These are phyloP conservation scores for Syrrhaptes paradoxus DNA, from an alignment of 2,113 vertebrate species.

Conservation along the genomic window DNA sequence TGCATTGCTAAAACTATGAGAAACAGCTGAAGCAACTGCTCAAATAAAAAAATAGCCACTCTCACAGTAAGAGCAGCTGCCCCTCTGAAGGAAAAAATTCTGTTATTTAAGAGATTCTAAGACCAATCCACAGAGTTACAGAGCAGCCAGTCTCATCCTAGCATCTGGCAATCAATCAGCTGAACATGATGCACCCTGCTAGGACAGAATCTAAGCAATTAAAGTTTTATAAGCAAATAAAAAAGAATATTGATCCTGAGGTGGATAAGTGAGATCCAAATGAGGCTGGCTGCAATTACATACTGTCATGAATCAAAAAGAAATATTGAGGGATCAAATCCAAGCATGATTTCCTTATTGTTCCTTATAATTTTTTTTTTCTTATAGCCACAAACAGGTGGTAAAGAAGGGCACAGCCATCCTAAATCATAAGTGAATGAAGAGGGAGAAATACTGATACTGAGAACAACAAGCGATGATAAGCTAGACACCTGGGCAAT, in stretches of 20 bases:
- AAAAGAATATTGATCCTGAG: neutral
- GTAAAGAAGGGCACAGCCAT: neutral
- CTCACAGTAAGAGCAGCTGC: neutral
- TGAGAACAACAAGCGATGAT: neutral
- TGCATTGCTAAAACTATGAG: neutral
- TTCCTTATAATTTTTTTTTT: neutral
- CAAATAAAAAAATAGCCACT: neutral
- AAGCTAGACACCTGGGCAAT: neutral
- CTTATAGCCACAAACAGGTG: neutral
- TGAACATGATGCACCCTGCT: accelerated
- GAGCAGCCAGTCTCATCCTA: neutral
- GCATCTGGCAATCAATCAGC: neutral
- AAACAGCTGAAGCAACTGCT: neutral
- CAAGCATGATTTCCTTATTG: neutral
- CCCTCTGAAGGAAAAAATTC: neutral
- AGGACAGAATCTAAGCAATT: neutral
- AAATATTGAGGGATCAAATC: neutral
- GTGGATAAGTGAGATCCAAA: neutral
- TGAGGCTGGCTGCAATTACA: neutral
- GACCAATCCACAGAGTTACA: neutral
- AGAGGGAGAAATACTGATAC: neutral
- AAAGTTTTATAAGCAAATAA: neutral
- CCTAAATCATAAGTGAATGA: neutral
- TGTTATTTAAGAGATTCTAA: neutral
- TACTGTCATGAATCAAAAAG: neutral